These are phyloP conservation scores for Chionodraco myersi DNA, from an alignment of 2,113 vertebrate species.

Conservation along the genomic window DNA sequence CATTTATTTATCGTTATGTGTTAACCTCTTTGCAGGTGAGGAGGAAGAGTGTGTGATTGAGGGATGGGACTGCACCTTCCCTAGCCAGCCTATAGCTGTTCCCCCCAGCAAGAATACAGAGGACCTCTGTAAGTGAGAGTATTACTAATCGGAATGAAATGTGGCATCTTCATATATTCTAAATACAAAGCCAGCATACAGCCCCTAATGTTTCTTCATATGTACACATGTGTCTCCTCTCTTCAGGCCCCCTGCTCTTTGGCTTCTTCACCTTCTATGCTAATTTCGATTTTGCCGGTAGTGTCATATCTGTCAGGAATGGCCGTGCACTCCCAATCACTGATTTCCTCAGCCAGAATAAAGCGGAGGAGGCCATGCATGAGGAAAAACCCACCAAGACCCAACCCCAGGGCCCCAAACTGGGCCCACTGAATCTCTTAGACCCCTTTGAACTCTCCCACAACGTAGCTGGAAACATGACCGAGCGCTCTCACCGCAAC, in stretches of 20 bases:
- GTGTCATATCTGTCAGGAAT: constrained; percentile 85
- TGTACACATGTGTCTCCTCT: constrained; percentile 11
- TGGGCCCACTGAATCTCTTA: constrained; percentile 89
- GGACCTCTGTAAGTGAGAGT: constrained; percentile 85
- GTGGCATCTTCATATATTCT: not conserved
- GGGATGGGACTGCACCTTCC: constrained; percentile 93
- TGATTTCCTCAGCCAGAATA: constrained; percentile 56
- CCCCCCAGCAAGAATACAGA: constrained; percentile 87
- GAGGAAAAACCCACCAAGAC: constrained; percentile 31
- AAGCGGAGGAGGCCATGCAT: constrained; percentile 33
- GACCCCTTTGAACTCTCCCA: constrained; percentile 94
- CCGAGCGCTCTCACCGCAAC: constrained; percentile 78
- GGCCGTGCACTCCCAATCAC: constrained; percentile 81
- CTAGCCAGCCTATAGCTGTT: constrained; percentile 83
- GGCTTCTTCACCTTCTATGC: constrained; percentile 90
- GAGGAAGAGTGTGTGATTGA: constrained; percentile 87
- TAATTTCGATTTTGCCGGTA: constrained; percentile 85
- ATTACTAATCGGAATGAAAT: not conserved
- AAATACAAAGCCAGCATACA: not conserved
- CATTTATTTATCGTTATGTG: not conserved
- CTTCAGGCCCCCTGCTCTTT: constrained; percentile 85
- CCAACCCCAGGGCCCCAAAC: constrained; percentile 50
- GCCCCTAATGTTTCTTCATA: not conserved
- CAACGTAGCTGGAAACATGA: constrained; percentile 92
- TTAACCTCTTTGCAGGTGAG: constrained; percentile 78